These are phyloP conservation scores for Thera britannica DNA, from an alignment of 2,888 invertebrate species.

Conservation along the genomic window DNA sequence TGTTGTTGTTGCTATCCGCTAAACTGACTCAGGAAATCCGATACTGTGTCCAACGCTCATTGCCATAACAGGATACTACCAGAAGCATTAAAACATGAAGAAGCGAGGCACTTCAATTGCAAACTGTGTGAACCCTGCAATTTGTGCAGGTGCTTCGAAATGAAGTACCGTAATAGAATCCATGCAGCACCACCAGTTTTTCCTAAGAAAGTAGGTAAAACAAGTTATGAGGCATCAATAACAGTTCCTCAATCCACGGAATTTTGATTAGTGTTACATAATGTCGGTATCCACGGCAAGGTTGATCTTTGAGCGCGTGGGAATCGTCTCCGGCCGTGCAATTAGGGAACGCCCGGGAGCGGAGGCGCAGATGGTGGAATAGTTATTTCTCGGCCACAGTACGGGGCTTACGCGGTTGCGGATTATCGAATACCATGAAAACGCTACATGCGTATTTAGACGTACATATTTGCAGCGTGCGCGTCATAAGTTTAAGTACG, in stretches of 20 bases:
- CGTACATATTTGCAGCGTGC: slow-evolving; percentile 1
- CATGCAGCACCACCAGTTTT: slow-evolving; percentile 10
- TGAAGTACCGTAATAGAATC: background rate
- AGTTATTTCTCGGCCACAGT: slow-evolving; percentile 16
- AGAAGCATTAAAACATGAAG: background rate
- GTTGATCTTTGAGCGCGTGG: slow-evolving; percentile 69
- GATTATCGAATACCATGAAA: slow-evolving; percentile 13
- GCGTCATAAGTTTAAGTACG: background rate
- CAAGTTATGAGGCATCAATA: slow-evolving; percentile 28
- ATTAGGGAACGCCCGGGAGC: slow-evolving; percentile 75
- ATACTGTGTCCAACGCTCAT: background rate
- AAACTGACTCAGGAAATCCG: slow-evolving; percentile 19
- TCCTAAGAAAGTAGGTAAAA: slow-evolving; percentile 16
- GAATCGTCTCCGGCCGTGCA: slow-evolving; percentile 72
- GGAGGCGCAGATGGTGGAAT: slow-evolving; percentile 25
- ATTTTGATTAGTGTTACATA: slow-evolving; percentile 72
- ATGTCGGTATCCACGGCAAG: slow-evolving; percentile 53
- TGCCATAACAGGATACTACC: background rate
- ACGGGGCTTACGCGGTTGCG: slow-evolving; percentile 13
- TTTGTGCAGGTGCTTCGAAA: background rate
- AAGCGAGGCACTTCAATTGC: background rate
- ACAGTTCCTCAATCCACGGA: slow-evolving; percentile 54
- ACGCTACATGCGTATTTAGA: background rate
- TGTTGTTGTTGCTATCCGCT: slow-evolving; percentile 12
- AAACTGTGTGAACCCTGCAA: background rate